These are phyloP conservation scores for Channa striata DNA, from an alignment of 2,797 vertebrate genomes.

Conservation along the genomic window DNA sequence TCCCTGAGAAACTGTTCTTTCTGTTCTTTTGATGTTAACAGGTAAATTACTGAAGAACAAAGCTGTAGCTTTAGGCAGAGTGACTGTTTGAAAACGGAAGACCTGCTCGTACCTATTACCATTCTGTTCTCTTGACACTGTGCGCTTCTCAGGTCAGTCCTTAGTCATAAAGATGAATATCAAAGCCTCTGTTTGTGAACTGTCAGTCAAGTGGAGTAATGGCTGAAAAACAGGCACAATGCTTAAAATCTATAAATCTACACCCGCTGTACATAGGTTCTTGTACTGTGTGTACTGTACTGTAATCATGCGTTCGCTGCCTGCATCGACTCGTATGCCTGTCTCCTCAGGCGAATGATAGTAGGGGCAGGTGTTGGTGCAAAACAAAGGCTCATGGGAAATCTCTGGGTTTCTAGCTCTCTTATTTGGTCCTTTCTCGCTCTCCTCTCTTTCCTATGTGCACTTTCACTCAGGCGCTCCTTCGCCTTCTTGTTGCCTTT, in stretches of 20 bases:
- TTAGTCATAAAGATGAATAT: neutral
- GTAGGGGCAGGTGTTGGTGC: slow-evolving; percentile 76
- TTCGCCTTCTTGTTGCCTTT: slow-evolving; percentile 37
- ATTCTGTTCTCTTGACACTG: slow-evolving; percentile 6
- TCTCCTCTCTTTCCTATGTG: slow-evolving; percentile 18
- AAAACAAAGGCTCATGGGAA: slow-evolving; percentile 60
- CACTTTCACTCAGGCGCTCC: slow-evolving; percentile 26
- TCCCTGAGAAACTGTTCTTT: slow-evolving; percentile 1
- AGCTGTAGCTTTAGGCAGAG: slow-evolving; percentile 18
- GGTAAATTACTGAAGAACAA: slow-evolving; percentile 10
- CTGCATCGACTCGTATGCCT: slow-evolving; percentile 75
- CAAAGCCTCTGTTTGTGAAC: neutral
- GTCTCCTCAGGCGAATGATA: slow-evolving; percentile 66
- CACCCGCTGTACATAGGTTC: neutral
- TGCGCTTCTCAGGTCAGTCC: slow-evolving; percentile 4
- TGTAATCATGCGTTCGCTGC: slow-evolving; percentile 40
- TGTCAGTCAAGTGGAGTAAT: slow-evolving; percentile 20
- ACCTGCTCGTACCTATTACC: neutral
- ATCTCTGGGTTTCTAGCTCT: slow-evolving; percentile 38
- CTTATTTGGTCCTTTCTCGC: slow-evolving; percentile 30
- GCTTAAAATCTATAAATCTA: slow-evolving; percentile 5
- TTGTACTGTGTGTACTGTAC: too few relatives aligned
- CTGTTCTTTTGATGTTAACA: slow-evolving; percentile 23
- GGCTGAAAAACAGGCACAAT: neutral
- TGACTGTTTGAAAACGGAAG: slow-evolving; percentile 7